Conservation (phyloP, 2,113 vertebrate genomes). For the Thermophis baileyi region DNA sequence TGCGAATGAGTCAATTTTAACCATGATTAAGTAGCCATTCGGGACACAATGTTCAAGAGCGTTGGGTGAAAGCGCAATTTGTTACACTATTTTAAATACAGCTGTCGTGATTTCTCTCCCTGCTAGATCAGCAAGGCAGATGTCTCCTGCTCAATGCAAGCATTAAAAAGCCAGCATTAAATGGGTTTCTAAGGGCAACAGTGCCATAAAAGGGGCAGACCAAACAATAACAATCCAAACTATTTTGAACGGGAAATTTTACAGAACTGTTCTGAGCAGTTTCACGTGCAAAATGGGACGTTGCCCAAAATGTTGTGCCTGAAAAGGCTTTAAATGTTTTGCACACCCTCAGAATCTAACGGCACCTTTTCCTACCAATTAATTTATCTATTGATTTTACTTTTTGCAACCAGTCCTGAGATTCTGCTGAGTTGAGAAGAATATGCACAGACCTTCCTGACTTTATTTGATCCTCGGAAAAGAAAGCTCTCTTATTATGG, state of each 20-base stretch:
- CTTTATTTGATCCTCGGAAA: no score
- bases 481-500: not conserved
- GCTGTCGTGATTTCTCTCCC: constrained; percentile 48
- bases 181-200: constrained; percentile 42
- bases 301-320: not conserved
- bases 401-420: not conserved
- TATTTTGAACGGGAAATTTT: not conserved
- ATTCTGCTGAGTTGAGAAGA: not conserved
- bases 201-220: constrained; percentile 28
- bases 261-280: not conserved
- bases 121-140: constrained; percentile 58
- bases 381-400: not conserved
- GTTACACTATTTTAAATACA: constrained; percentile 55
- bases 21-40: constrained; percentile 52
- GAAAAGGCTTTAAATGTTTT: not conserved
- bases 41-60: constrained; percentile 33
- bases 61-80: constrained; percentile 35
- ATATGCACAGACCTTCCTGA: not conserved
- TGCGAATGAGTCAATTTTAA: constrained; percentile 11
- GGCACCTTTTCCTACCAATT: not conserved
- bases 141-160: constrained; percentile 42
- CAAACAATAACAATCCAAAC: not conserved
- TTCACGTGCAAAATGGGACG: accelerated
- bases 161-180: constrained; percentile 53
- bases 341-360: not conserved